Evolutionary conservation across 1,140 invertebrate genomes (phyloP), one percentile per base, ranked within the genome.

Genomic region (Drosophila pseudoobscura): DNA sequence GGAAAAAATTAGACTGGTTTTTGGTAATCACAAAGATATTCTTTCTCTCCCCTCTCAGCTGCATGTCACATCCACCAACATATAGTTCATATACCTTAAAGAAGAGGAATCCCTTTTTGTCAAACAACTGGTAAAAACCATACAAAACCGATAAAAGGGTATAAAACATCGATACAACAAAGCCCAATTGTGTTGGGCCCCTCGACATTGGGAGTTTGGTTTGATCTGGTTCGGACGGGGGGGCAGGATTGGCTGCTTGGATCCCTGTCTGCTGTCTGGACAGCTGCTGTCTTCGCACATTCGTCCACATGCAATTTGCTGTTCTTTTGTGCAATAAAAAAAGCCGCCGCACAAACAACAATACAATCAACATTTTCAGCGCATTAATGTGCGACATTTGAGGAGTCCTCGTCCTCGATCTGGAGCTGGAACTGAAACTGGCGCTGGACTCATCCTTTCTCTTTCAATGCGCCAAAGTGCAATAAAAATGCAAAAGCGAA

Each of bases 401-500:
- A 64, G 58, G 53, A 44, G 54, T 24, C 44, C n/a, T 44, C 2
- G n/a, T n/a, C 5, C 47, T 56, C 29, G 22, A 4, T 17, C 17
- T 46, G 26, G 41, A 57, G 56, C 0, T n/a, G 8, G 0, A 20
- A 2, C 20, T 20, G 20, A 20, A 20, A 0, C 2, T 8, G 5
- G 31, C 8, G 8, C 31, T 26, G 1, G 22, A 11, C 0, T 6
- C 24, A 13, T 7, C 20, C 50, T 46, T 68, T n/a, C 44, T 41
- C 46, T 55, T 54, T 22, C 44, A 61, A 61, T 77, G 47, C 64
- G 51, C 60, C 64, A 64, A 80, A 85, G 77, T 80, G 70, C 78
- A 72, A 87, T 88, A 87, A 87, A 87, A 82, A 88, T 78, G 75
- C 62, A 75, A 75, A 87, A 78, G 61, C 60, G 66, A 83, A 83